A percentile compares a stretch with the other conserved stretches of the same genome.
These are phyloP conservation scores for Scomber colias DNA, from an alignment of 2,113 vertebrate species.

Conservation along the genomic window DNA sequence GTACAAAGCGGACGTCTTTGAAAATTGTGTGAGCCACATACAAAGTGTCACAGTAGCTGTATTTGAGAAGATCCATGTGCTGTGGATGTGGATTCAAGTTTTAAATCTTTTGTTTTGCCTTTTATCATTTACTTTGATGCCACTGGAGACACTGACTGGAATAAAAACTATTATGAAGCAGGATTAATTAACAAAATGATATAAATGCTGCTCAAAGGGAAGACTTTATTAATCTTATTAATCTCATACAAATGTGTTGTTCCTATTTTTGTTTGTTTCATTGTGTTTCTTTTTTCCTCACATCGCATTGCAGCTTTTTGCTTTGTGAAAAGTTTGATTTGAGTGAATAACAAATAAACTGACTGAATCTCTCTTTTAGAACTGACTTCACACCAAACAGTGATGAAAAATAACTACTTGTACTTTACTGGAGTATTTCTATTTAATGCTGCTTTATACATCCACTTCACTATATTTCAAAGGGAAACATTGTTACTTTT, in stretches of 20 bases:
- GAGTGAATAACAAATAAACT: too few species aligned
- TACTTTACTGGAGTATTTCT: too few species aligned
- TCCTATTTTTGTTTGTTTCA: not conserved
- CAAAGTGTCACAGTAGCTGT: constrained; percentile 3
- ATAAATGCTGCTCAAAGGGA: not conserved
- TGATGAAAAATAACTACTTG: too few species aligned
- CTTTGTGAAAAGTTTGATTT: not conserved
- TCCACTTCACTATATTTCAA: too few species aligned
- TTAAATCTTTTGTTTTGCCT: not conserved
- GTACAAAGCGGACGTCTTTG: constrained; percentile 21
- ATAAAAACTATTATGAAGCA: constrained; percentile 16
- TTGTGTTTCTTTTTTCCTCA: not conserved
- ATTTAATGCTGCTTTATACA: too few species aligned
- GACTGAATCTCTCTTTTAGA: too few species aligned
- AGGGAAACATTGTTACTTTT: too few species aligned
- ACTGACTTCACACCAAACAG: too few species aligned
- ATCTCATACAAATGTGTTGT: not conserved
- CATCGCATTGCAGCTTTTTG: not conserved
- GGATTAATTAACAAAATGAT: constrained; percentile 1
- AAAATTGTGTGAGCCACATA: constrained; percentile 25
- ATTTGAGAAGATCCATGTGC: not conserved
- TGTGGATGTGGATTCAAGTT: constrained; percentile 1
- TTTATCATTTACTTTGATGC: constrained; percentile 26
- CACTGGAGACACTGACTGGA: not conserved
- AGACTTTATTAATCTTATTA: not conserved